phyloP scores from a whole-genome alignment of 2,888 invertebrate genomes.

The Gryllus longicercus region DNA sequence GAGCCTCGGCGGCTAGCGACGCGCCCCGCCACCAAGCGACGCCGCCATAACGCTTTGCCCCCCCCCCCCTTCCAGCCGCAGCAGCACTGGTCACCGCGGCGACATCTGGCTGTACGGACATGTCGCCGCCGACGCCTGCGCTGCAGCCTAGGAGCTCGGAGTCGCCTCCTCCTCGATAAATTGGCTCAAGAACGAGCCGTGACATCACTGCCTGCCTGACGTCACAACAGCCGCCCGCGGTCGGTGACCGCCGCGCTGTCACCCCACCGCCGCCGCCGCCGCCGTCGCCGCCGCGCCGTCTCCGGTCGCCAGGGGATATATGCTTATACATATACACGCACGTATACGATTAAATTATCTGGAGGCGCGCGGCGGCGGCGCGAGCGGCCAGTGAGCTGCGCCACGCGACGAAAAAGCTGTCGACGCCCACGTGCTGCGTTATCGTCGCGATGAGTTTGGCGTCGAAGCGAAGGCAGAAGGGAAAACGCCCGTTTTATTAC shows the following conservation, averaged over 20 bases:
- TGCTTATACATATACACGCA: background rate
- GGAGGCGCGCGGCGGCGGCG: conserved; percentile 19
- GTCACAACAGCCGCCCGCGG: background rate
- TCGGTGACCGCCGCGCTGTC: background rate
- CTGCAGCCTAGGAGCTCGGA: background rate
- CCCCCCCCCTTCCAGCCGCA: background rate
- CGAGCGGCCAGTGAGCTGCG: background rate
- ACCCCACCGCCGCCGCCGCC: background rate
- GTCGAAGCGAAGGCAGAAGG: conserved; percentile 10
- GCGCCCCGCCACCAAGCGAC: no score
- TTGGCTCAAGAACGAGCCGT: background rate
- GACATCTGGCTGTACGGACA: background rate
- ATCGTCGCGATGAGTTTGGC: background rate
- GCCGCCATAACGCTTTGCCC: background rate
- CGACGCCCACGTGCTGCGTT: background rate
- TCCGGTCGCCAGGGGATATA: conserved; percentile 1
- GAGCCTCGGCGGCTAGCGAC: no score
- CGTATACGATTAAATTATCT: conserved; percentile 12
- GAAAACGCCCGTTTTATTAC: background rate
- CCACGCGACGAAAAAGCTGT: background rate
- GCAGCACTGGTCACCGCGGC: background rate
- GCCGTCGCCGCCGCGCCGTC: background rate
- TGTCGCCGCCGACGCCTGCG: background rate
- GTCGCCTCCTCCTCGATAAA: background rate
- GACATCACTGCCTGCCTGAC: background rate